Evolutionary conservation across 2,797 vertebrate species (phyloP), one percentile per base, ranked within the genome.

Genomic region (Borostomias antarcticus): DNA sequence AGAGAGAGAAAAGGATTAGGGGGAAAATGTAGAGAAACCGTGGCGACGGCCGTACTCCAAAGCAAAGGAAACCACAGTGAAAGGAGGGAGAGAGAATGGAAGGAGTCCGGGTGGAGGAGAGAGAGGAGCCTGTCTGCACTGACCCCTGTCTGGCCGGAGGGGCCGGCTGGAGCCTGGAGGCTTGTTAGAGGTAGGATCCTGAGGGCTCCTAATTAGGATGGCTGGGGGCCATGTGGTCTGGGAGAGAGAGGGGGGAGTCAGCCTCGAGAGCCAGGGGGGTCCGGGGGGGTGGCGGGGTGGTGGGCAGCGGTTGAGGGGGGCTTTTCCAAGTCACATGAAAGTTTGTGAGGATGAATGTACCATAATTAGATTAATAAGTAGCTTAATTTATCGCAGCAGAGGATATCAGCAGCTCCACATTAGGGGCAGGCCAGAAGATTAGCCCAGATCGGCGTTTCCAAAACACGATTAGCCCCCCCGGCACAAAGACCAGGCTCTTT

Each of bases 281-380:
- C 75, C 51, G 75, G 84, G 89, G 88, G 89, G 91, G 91, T 89
- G 89, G 88, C 92, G 90, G 93, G 92, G 89, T 86, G 92, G 90
- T 91, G 90, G 89, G 92, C 89, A 93, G 92, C 89, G 89, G 90
- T 91, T 15, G n/a, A 37, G 1, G 92, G 94, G 93, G 94, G 94
- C 89, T 92, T 96, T 96, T 95, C 95, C 92, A 95, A 96, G 95
- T 96, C 95, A 97, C 94, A 97, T 96, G 94, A 96, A 98, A 96
- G 94, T 96, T 97, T 95, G 92, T 92, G 88, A 76, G 93, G 94
- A 95, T 96, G 95, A 96, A 95, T 96, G 93, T 96, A 95, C 91
- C 93, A 94, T 98, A 97, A 97, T 98, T 96, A 98, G 96, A 98
- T 98, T 96, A 98, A 98, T 96, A 98, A 98, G 95, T 96, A 96